Evolutionary conservation across 2,888 invertebrate species (phyloP), one percentile per base, ranked within the genome.

Genomic region (Cryptocephalus primarius): DNA sequence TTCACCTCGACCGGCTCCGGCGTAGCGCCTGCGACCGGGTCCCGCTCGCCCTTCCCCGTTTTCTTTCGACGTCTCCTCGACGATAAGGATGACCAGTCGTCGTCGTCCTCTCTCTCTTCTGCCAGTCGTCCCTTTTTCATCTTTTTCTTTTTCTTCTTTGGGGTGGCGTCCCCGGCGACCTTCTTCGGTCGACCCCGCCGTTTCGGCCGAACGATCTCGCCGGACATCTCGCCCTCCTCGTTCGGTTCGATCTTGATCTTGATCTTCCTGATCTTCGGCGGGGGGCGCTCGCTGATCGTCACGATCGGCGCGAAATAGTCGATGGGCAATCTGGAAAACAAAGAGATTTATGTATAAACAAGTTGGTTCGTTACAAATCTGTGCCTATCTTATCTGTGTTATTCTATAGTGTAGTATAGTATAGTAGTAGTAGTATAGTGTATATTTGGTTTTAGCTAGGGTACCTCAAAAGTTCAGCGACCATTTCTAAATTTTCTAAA

Each of bases 261-360:
- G 10, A 49, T 50, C 42, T 52, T 57, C 44, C 54, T 52, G 13
- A 51, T 43, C 47, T 51, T 52, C 13, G 50, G 50, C 4, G 48
- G 45, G 9, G 55, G 53, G 10, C 48, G 49, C 53, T 67, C 67
- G 11, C 63, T 58, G 49, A 67, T 58, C 44, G 62, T 64, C 44
- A 67, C 60, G 42, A 66, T 65, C 41, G 67, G 66, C 32, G 60
- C 61, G 52, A 66, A 59, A 48, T 58, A 59, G 40, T 63, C 62
- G 54, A 58, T 55, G 14, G 62, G 63, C 39, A 63, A 60, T 60
- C 67, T 67, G 61, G 45, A 66, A 66, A 59, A 49, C 12, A 36
- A 36, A 2, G 6, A 11, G 4, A 36, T 36, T 6, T 2, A 6
- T 6, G 22, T 22, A 22, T 22, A 22, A 4, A 4, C 22, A 6